Conservation (phyloP, 1,140 invertebrate species). For the fruit fly (Drosophila melanogaster) region Release_6_plus_ISO1_MT NT_037436.4:10088501-10089000, state of each 20-base stretch:
- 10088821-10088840: constrained; percentile 65
- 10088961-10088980: constrained; percentile 68
- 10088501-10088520: not conserved
- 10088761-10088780: not conserved
- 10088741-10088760: not conserved
- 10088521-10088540: not conserved
- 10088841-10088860: constrained; percentile 62
- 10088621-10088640: constrained; percentile 45
- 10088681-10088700: constrained; percentile 31
- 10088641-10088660: constrained; percentile 54
- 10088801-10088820: constrained; percentile 77
- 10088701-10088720: constrained; percentile 11
- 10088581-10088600: constrained; percentile 21
- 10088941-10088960: constrained; percentile 71
- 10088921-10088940: constrained; percentile 75
- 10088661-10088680: constrained; percentile 38
- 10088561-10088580: constrained; percentile 48
- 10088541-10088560: constrained; percentile 4
- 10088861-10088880: constrained; percentile 77
- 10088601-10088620: constrained; percentile 62
- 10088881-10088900: constrained; percentile 63
- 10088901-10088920: constrained; percentile 66
- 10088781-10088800: constrained; percentile 62
- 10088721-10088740: not conserved
- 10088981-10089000: constrained; percentile 1